Conservation (phyloP, 1,140 invertebrate genomes). For the Helicoverpa zea region DNA sequence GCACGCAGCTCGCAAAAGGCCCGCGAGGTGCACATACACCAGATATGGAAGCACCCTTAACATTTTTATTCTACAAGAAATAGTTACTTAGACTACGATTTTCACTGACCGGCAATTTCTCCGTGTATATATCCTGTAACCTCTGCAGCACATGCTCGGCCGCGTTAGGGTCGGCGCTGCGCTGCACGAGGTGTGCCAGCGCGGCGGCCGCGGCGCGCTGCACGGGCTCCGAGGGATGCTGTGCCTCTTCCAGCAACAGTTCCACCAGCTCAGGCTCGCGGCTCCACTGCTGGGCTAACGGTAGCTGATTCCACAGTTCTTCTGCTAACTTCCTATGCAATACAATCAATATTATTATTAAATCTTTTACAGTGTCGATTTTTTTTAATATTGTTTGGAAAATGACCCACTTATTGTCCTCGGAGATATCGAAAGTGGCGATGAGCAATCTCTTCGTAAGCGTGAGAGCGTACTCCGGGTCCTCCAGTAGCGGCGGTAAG, state of each 20-base stretch:
- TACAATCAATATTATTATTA: neutral
- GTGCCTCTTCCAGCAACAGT: slow-evolving; percentile 91
- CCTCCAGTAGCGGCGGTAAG: slow-evolving; percentile 89
- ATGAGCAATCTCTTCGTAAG: slow-evolving; percentile 93
- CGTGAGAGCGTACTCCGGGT: slow-evolving; percentile 87
- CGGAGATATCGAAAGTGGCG: slow-evolving; percentile 91
- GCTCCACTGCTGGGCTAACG: slow-evolving; percentile 66
- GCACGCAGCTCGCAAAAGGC: too few relatives aligned
- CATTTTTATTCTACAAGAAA: too few relatives aligned
- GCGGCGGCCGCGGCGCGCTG: slow-evolving; percentile 93
- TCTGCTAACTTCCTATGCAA: slow-evolving; percentile 88
- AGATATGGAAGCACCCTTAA: too few relatives aligned
- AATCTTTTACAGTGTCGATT: too few relatives aligned
- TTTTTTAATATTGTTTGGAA: neutral
- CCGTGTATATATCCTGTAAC: slow-evolving; percentile 92
- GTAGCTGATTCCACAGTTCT: slow-evolving; percentile 89
- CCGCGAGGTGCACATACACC: too few relatives aligned
- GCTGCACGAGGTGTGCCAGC: slow-evolving; percentile 89
- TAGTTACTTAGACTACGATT: too few relatives aligned
- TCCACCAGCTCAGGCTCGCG: slow-evolving; percentile 88
- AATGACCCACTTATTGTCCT: slow-evolving; percentile 88
- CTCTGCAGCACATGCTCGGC: slow-evolving; percentile 88
- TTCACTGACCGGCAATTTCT: slow-evolving; percentile 89
- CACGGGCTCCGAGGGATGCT: slow-evolving; percentile 92
- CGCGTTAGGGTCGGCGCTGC: slow-evolving; percentile 63